Evolutionary conservation across 1,140 invertebrate species (phyloP).

Genomic region (Cyrtorhinus lividipennis): DNA sequence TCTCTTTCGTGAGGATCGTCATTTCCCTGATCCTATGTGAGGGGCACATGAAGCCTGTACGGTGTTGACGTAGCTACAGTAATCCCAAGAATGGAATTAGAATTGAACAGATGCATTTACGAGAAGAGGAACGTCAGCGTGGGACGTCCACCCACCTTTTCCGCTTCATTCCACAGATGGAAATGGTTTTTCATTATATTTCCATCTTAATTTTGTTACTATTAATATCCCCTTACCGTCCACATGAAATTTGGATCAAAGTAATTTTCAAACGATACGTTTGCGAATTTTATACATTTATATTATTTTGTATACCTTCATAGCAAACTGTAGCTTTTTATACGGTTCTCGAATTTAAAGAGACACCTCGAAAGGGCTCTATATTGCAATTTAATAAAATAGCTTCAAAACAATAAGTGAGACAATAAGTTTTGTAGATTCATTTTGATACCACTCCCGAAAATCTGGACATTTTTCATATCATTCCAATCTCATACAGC

Average conservation of each 20-base stretch:
- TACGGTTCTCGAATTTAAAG: background rate
- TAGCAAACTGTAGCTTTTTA: background rate
- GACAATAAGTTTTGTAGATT: constrained; percentile 2
- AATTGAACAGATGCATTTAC: no score
- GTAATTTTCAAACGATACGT: background rate
- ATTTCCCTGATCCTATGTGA: background rate
- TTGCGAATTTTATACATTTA: background rate
- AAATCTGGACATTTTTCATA: background rate
- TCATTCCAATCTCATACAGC: background rate
- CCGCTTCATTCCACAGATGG: background rate
- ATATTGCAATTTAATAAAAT: background rate
- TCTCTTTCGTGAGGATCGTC: no score
- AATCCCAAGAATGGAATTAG: background rate
- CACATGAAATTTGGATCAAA: background rate
- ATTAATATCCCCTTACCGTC: background rate
- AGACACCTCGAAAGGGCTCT: background rate
- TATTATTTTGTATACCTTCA: background rate
- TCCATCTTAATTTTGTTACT: background rate
- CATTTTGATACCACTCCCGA: background rate
- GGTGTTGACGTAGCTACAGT: background rate
- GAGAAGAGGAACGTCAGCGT: no score
- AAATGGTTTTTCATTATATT: background rate
- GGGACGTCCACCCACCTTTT: no score
- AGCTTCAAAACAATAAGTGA: background rate
- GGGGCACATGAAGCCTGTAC: background rate